Base-by-base conservation (phyloP, 2,797 vertebrate species). In the Hippocampus kuda region DNA sequence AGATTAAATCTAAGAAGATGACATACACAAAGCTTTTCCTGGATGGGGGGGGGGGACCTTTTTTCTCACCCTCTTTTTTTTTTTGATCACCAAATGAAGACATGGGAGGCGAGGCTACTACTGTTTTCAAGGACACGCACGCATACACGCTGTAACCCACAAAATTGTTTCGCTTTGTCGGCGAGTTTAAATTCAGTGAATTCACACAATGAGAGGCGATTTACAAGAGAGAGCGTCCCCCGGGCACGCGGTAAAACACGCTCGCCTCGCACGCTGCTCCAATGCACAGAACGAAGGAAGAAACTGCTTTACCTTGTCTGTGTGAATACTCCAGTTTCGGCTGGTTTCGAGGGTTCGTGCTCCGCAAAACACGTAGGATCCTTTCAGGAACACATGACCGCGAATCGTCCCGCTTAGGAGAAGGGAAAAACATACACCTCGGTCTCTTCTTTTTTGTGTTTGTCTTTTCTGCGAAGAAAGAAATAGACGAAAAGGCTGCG, bases 291-390 rank as follows among this genome's bases (percentile, higher is more conserved):
- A 6, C 22, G 34, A 38, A 38, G 12, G 59, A 22, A 27, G 30
- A 53, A 68, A 30, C 30, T 11, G 7, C 18, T 72, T 38, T 88
- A 88, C 87, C 87, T 87, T 77, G 80, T 85, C 72, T 77, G 77
- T 71, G 79, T 78, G 77, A 72, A 79, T 80, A 82, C 76, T 87
- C 85, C 87, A 87, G 84, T 72, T 82, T 88, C 80, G 67, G 68
- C 79, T 63, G 38, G 44, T 49, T 76, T 49, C 66, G 76, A 76
- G 76, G 78, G 79, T 85, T 82, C 83, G 75, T 11, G 66, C 73
- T 76, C 75, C 83, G 76, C 70, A 70, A 79, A 79, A 67, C 66
- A 75, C 78, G 79, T 78, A 79, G 75, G 81, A 68, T 87, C 85
- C 85, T 74, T 64, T 71, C 61, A 74, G 76, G 60, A 38, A 38